A percentile compares a stretch with the other conserved stretches of the same genome.
These are phyloP conservation scores for Acleris emargana DNA, from an alignment of 2,888 invertebrate species.

Conservation along the genomic window DNA sequence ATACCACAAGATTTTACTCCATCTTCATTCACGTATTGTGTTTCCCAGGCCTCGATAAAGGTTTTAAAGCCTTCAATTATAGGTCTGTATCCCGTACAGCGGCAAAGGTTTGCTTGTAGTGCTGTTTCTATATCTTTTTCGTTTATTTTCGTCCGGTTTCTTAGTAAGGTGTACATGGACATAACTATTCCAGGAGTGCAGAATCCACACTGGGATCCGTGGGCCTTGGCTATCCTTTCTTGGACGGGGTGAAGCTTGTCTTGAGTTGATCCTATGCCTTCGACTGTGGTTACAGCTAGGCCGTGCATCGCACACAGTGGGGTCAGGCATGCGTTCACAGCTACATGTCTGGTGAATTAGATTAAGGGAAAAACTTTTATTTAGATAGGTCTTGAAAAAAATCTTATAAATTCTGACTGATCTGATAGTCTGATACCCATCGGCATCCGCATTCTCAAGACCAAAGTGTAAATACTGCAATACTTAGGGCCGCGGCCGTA, in stretches of 20 bases:
- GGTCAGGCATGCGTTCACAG: constrained; percentile 95
- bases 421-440: too few relatives aligned
- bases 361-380: too few relatives aligned
- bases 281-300: constrained; percentile 94
- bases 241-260: constrained; percentile 93
- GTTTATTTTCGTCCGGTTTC: constrained; percentile 88
- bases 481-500: too few relatives aligned
- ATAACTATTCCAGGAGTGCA: constrained; percentile 98
- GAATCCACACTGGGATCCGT: constrained; percentile 98
- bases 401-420: too few relatives aligned
- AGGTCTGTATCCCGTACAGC: constrained; percentile 97
- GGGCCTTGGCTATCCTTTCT: constrained; percentile 93
- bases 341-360: constrained; percentile 86
- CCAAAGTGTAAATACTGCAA: too few relatives aligned
- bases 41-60: constrained; percentile 90
- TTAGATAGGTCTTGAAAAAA: too few relatives aligned
- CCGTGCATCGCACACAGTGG: constrained; percentile 95
- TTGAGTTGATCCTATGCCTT: constrained; percentile 94
- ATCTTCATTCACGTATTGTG: constrained; percentile 54
- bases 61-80: constrained; percentile 95
- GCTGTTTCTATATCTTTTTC: constrained; percentile 91
- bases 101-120: constrained; percentile 93
- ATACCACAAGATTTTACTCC: constrained; percentile 72
- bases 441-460: too few relatives aligned
- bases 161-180: constrained; percentile 96